Conservation (phyloP, 1,140 invertebrate genomes). For the Lordiphosa clarofinis region DNA sequence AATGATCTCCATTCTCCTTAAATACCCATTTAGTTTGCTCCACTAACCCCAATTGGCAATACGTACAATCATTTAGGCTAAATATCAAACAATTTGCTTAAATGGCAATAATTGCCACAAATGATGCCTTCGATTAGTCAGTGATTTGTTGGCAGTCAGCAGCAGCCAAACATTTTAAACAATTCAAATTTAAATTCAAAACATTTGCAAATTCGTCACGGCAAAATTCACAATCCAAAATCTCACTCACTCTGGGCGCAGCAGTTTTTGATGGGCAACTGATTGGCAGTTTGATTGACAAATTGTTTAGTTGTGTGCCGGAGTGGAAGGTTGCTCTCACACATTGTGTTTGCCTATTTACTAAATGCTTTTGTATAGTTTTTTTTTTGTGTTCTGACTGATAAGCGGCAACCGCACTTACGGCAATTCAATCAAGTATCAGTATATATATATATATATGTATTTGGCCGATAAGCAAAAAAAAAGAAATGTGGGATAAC, state of each 20-base stretch:
- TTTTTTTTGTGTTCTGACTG: constrained; percentile 2
- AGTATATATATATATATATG: constrained; percentile 1
- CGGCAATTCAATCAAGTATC: constrained; percentile 60
- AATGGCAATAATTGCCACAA: constrained; percentile 36
- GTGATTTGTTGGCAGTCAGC: neutral
- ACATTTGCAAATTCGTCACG: constrained; percentile 45
- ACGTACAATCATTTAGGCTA: neutral
- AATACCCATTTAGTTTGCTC: too few species aligned
- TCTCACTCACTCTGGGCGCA: constrained; percentile 9
- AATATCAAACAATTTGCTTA: constrained; percentile 4
- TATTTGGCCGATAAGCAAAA: constrained; percentile 49
- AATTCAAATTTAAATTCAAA: constrained; percentile 17
- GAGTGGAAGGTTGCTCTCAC: constrained; percentile 26
- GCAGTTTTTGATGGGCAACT: constrained; percentile 34
- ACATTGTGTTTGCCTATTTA: constrained; percentile 22
- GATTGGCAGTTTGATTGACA: constrained; percentile 66
- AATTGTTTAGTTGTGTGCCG: constrained; percentile 36
- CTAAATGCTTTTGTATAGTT: neutral
- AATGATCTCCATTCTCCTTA: too few species aligned
- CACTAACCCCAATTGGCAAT: neutral
- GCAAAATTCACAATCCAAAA: constrained; percentile 18
- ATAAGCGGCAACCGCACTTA: constrained; percentile 30
- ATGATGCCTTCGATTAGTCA: constrained; percentile 41
- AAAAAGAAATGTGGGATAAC: constrained; percentile 46
- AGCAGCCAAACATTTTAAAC: too few species aligned